A percentile compares a stretch with the other conserved stretches of the same genome.
These are phyloP conservation scores for Brachyalestes nurse DNA, from an alignment of 2,797 vertebrate species.

Conservation along the genomic window DNA sequence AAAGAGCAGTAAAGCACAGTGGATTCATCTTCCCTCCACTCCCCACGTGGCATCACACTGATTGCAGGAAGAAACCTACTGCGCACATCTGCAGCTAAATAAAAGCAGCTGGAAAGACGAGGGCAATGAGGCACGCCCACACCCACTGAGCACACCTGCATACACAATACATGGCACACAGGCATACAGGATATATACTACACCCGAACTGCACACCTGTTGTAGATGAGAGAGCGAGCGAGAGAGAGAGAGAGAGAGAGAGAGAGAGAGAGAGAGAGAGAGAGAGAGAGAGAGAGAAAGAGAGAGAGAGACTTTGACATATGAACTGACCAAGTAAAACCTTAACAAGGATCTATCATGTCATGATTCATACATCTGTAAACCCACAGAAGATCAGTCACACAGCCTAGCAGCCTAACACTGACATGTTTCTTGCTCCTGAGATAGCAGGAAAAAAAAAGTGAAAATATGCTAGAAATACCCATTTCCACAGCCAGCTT, in stretches of 20 bases:
- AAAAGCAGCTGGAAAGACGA: conserved; percentile 36
- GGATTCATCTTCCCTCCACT: conserved; percentile 33
- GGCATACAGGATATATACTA: not conserved
- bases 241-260: no score
- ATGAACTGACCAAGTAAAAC: not conserved
- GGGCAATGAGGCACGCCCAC: conserved; percentile 8
- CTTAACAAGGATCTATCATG: not conserved
- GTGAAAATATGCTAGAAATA: conserved; percentile 5
- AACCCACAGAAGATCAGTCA: conserved; percentile 21
- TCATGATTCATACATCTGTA: conserved; percentile 24
- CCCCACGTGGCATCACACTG: conserved; percentile 3
- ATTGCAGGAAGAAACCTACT: conserved; percentile 37
- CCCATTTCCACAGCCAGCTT: not conserved
- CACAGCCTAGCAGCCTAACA: conserved; percentile 12
- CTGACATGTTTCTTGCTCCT: not conserved
- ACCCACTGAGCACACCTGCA: conserved; percentile 51
- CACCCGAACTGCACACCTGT: conserved; percentile 23
- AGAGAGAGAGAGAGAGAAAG: not conserved
- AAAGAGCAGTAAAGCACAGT: conserved; percentile 43
- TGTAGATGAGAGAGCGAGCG: no score
- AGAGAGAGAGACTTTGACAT: not conserved
- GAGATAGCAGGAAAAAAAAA: not conserved
- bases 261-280: no score
- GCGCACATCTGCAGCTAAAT: conserved; percentile 51
- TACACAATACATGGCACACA: conserved; percentile 42